phyloP scores from a whole-genome alignment of 2,888 invertebrate genomes.

The Rosalia funebris region DNA sequence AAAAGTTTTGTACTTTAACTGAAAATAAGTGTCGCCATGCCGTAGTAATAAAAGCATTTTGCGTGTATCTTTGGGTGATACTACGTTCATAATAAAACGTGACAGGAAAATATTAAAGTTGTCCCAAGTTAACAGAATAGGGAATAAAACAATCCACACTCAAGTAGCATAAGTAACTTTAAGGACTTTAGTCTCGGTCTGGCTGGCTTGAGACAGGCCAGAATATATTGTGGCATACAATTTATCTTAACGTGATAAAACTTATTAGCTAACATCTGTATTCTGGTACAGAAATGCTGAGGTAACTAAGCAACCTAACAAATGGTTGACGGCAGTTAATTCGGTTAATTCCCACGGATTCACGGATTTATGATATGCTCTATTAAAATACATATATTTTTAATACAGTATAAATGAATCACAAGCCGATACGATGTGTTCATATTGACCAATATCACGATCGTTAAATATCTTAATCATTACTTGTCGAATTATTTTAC shows the following conservation, averaged over 20 bases:
- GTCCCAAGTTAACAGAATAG: constrained; percentile 12
- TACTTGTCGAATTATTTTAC: too few species aligned
- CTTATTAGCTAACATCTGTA: not conserved
- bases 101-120: constrained; percentile 22
- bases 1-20: constrained; percentile 23
- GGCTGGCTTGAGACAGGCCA: not conserved
- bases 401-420: too few species aligned
- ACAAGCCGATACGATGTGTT: too few species aligned
- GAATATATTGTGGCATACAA: too few species aligned
- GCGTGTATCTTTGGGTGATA: constrained; percentile 19
- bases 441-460: too few species aligned
- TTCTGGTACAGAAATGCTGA: not conserved
- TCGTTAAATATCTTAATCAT: too few species aligned
- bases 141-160: constrained; percentile 18
- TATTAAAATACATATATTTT: too few species aligned
- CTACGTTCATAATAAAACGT: constrained; percentile 24
- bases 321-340: too few species aligned
- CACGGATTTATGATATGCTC: too few species aligned
- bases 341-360: too few species aligned
- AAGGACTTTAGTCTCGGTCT: not conserved
- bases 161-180: constrained; percentile 7
- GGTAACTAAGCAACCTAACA: too few species aligned
- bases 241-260: not conserved
- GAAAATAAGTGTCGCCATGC: constrained; percentile 10
- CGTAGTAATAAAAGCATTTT: constrained; percentile 24